A percentile compares a stretch with the other conserved stretches of the same genome.
phyloP scores from a whole-genome alignment of 2,113 vertebrate genomes.

The Zeus faber region DNA sequence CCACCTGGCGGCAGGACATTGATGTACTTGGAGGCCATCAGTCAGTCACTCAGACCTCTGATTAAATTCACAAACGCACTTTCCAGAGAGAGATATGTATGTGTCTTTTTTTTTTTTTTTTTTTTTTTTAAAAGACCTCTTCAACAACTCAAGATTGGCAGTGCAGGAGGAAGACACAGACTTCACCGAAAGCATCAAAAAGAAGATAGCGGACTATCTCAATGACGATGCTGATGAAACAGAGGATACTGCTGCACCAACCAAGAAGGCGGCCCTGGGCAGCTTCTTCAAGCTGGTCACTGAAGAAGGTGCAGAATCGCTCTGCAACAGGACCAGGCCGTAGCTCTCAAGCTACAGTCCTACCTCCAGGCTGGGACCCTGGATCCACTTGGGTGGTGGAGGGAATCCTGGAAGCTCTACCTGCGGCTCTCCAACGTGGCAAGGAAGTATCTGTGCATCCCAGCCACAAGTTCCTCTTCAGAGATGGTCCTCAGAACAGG shows the following conservation, averaged over 20 bases:
- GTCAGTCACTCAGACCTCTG: constrained; percentile 15
- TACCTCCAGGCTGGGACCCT: too few relatives aligned
- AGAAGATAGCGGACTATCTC: constrained; percentile 6
- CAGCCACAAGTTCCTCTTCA: too few relatives aligned
- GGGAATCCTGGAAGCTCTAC: background rate
- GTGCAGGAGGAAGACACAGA: constrained; percentile 7
- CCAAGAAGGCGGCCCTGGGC: background rate
- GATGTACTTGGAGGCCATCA: constrained; percentile 23
- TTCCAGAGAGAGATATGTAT: background rate
- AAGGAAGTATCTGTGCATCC: background rate
- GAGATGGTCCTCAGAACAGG: too few relatives aligned
- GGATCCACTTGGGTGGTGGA: background rate
- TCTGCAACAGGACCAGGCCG: background rate
- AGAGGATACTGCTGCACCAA: background rate
- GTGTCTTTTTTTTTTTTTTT: background rate
- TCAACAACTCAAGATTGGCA: background rate
- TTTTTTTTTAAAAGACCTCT: constrained; percentile 9
- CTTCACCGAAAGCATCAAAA: background rate
- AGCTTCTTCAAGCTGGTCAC: background rate
- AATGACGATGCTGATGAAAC: constrained; percentile 1
- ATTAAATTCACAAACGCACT: constrained; percentile 7
- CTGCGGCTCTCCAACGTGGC: background rate
- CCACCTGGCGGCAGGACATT: constrained; percentile 9
- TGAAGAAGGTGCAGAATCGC: background rate
- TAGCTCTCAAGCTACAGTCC: background rate